Percentiles rank a stretch among this genome's conserved stretches.
Evolutionary conservation across 1,140 invertebrate species (phyloP).

Genomic region (Apis cerana): DNA sequence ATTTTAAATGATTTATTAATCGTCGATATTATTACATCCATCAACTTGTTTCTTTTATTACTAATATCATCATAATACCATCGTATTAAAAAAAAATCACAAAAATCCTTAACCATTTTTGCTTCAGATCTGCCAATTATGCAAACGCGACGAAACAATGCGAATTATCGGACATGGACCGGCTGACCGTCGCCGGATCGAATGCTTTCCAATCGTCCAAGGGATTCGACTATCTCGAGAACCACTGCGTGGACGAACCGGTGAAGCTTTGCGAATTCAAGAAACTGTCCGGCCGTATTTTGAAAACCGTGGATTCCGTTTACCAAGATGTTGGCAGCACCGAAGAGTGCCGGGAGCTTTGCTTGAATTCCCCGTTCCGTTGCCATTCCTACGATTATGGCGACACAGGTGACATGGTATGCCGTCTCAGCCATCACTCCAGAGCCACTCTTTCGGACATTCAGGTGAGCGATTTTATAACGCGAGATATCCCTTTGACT

Average conservation of each 20-base stretch:
- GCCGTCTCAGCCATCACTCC: conserved; percentile 94
- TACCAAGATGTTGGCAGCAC: conserved; percentile 93
- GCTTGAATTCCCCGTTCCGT: conserved; percentile 91
- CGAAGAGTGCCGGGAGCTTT: conserved; percentile 93
- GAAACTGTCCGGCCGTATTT: conserved; percentile 91
- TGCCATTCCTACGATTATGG: conserved; percentile 97
- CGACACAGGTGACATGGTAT: conserved; percentile 95
- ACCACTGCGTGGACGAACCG: conserved; percentile 94
- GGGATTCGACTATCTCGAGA: conserved; percentile 92
- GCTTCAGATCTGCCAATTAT: conserved; percentile 94
- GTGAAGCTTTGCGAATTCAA: conserved; percentile 96
- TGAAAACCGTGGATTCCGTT: conserved; percentile 96
- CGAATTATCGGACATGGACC: conserved; percentile 93
- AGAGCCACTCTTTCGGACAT: conserved; percentile 93
- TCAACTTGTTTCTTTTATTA: too few relatives aligned
- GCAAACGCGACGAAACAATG: conserved; percentile 92
- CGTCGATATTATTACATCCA: too few relatives aligned
- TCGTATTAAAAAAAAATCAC: too few relatives aligned
- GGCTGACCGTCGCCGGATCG: conserved; percentile 91
- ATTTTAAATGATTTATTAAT: too few relatives aligned
- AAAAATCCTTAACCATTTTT: conserved; percentile 10
- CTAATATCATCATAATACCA: too few relatives aligned
- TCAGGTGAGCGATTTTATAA: conserved; percentile 83
- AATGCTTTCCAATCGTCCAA: conserved; percentile 87
- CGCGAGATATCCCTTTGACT: neutral